These are phyloP conservation scores for Callionymus lyra DNA, from an alignment of 2,113 vertebrate genomes.

Conservation along the genomic window DNA sequence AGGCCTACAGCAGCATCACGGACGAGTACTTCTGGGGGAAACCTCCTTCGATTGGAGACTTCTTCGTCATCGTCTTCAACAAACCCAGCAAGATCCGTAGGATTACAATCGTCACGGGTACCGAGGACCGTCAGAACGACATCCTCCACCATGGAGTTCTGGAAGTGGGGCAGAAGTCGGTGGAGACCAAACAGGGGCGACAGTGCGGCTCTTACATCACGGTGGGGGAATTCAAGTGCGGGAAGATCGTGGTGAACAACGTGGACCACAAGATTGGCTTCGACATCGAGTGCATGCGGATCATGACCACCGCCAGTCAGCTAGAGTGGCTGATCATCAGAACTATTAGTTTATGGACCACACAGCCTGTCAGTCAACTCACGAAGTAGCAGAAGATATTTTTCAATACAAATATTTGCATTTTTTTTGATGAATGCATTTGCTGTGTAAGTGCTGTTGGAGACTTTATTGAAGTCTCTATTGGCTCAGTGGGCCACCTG, in stretches of 20 bases:
- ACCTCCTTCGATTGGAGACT: constrained; percentile 79
- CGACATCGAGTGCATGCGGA: constrained; percentile 83
- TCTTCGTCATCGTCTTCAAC: constrained; percentile 80
- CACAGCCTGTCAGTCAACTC: constrained; percentile 64
- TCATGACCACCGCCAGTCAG: constrained; percentile 82
- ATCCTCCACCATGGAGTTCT: constrained; percentile 83
- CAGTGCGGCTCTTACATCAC: constrained; percentile 79
- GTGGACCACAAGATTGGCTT: constrained; percentile 86
- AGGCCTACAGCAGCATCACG: constrained; percentile 80
- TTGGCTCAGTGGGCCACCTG: constrained; percentile 27
- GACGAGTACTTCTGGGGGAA: constrained; percentile 96
- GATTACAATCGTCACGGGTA: constrained; percentile 84
- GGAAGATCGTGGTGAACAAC: constrained; percentile 80
- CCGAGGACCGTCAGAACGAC: constrained; percentile 85
- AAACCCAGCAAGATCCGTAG: constrained; percentile 76
- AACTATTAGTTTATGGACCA: constrained; percentile 88
- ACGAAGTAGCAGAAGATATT: constrained; percentile 7
- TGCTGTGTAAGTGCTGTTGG: constrained; percentile 21
- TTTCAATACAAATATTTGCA: constrained; percentile 1
- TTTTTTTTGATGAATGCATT: constrained; percentile 3
- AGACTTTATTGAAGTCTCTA: constrained; percentile 29
- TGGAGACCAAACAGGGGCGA: constrained; percentile 70
- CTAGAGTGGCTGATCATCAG: constrained; percentile 91
- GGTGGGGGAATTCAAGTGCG: constrained; percentile 84
- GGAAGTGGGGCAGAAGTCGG: constrained; percentile 79